Conservation (phyloP, 2,113 vertebrate species). For the Larimichthys crocea region DNA sequence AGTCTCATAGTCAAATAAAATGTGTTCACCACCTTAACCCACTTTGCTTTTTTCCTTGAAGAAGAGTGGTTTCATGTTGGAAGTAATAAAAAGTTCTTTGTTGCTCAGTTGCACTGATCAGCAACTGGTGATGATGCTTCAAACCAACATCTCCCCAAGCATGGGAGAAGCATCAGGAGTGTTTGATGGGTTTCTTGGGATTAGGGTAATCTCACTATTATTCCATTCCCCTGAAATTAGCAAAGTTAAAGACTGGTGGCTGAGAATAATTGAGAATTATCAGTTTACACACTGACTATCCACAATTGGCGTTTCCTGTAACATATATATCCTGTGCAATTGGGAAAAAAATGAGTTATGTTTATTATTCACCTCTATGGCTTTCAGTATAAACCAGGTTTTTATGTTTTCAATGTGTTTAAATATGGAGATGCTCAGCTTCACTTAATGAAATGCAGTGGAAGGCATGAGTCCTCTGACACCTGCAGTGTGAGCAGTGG, state of each 20-base stretch:
- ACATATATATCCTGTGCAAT: not conserved
- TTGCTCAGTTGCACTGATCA: not conserved
- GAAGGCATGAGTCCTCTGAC: not conserved
- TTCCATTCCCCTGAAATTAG: slow-evolving; percentile 12
- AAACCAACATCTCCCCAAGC: not conserved
- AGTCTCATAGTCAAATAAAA: slow-evolving; percentile 68
- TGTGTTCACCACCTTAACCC: slow-evolving; percentile 42
- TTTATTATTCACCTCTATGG: not conserved
- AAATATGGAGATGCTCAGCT: not conserved
- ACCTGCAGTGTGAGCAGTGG: not conserved
- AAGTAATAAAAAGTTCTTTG: not conserved
- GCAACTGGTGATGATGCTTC: not conserved
- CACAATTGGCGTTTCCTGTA: not conserved
- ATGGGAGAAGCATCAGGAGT: not conserved
- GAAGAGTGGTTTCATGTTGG: not conserved
- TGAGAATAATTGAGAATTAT: not conserved
- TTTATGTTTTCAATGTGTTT: not conserved
- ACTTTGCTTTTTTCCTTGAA: slow-evolving; percentile 27
- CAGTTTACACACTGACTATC: not conserved
- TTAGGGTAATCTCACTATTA: slow-evolving; percentile 13
- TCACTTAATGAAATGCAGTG: slow-evolving; percentile 8
- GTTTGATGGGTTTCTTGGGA: not conserved
- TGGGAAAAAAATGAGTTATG: not conserved
- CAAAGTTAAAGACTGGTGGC: slow-evolving; percentile 3
- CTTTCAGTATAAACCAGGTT: not conserved